Conservation (phyloP, 2,113 vertebrate species). For the Myocastor coypus region DNA sequence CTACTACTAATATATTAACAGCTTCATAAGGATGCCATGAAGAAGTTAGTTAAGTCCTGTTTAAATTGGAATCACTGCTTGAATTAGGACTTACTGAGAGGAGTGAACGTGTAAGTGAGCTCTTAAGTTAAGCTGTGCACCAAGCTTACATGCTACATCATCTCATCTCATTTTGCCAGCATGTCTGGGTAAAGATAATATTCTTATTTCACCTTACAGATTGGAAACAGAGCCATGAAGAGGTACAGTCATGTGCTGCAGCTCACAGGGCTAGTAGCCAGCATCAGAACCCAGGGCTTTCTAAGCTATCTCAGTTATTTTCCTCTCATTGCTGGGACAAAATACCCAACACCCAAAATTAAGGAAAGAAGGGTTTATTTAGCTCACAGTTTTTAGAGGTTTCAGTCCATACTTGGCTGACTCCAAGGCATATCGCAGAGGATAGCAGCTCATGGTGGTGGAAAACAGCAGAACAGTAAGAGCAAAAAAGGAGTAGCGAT, state of each 20-base stretch:
- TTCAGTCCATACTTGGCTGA: too few species aligned
- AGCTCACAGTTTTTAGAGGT: too few species aligned
- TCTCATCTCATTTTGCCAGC: background rate
- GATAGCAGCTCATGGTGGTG: too few species aligned
- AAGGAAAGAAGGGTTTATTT: too few species aligned
- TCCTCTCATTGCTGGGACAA: background rate
- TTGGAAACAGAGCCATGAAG: background rate
- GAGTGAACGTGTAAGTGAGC: slow-evolving; percentile 13
- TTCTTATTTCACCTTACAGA: background rate
- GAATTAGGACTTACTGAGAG: slow-evolving; percentile 12
- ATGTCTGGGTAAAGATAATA: background rate
- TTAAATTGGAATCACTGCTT: slow-evolving; percentile 28
- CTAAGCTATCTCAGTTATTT: background rate
- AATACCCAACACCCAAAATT: too few species aligned
- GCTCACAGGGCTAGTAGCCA: background rate
- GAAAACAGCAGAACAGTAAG: too few species aligned
- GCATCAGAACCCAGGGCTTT: background rate
- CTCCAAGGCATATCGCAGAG: too few species aligned
- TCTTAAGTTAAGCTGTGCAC: background rate
- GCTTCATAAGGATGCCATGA: background rate
- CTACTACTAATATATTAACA: slow-evolving; percentile 6
- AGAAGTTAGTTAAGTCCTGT: slow-evolving; percentile 6
- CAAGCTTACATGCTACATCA: background rate
- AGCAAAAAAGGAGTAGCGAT: too few species aligned
- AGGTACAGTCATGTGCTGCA: background rate